These are phyloP conservation scores for Caenorhabditis wallacei DNA, from an alignment of 2,888 invertebrate genomes.

Conservation along the genomic window DNA sequence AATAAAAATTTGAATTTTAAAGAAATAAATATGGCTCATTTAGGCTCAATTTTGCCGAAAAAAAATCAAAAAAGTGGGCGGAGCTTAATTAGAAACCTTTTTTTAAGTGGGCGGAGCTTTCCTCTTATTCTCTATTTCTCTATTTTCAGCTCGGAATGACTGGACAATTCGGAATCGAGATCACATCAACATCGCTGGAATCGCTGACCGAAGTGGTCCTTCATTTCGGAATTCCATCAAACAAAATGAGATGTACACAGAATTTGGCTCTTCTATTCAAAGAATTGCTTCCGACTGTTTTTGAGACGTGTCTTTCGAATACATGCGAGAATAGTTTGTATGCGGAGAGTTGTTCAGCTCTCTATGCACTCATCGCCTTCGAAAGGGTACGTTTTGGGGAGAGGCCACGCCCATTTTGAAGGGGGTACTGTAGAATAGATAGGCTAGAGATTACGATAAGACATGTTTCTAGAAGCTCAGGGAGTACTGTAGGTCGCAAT, in stretches of 20 bases:
- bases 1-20: too few relatives aligned
- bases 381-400: slow-evolving; percentile 79
- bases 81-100: background rate
- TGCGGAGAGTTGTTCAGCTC: slow-evolving; percentile 83
- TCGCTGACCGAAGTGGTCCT: slow-evolving; percentile 65
- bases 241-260: slow-evolving; percentile 37
- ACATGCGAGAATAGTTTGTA: slow-evolving; percentile 84
- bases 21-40: too few relatives aligned
- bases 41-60: background rate
- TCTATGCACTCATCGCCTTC: slow-evolving; percentile 84
- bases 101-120: background rate
- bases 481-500: too few relatives aligned
- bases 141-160: slow-evolving; percentile 70
- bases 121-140: background rate
- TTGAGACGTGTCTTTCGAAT: slow-evolving; percentile 84
- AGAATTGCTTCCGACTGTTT: slow-evolving; percentile 79
- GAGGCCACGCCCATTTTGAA: too few relatives aligned
- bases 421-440: background rate
- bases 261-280: slow-evolving; percentile 51
- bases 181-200: slow-evolving; percentile 71
- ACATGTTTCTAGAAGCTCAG: too few relatives aligned
- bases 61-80: background rate
- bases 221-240: slow-evolving; percentile 45
- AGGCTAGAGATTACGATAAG: background rate
- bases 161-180: slow-evolving; percentile 73